These are phyloP conservation scores for Reticulitermes lucifugus DNA, from an alignment of 2,888 invertebrate genomes.

Conservation along the genomic window DNA sequence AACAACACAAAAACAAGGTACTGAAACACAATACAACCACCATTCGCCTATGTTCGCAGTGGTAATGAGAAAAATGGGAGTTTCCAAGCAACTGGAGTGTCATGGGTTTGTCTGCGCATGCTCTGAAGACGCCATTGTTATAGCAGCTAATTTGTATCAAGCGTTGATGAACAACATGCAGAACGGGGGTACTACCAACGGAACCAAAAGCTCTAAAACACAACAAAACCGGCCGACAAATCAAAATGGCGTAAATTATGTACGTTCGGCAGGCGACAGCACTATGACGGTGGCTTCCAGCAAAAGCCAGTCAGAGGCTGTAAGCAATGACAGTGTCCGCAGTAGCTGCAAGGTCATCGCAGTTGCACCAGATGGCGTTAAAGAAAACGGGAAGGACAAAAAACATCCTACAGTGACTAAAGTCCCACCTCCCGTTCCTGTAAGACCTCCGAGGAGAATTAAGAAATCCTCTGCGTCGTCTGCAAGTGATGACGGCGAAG, in stretches of 20 bases:
- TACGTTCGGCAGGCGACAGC: constrained; percentile 73
- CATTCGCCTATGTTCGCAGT: constrained; percentile 91
- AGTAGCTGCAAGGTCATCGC: not conserved
- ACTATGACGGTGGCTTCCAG: constrained; percentile 64
- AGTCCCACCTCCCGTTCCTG: constrained; percentile 64
- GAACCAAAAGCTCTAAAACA: constrained; percentile 4
- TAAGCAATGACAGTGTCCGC: constrained; percentile 24
- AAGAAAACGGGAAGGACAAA: not conserved
- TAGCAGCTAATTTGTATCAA: constrained; percentile 91
- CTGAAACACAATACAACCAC: constrained; percentile 56
- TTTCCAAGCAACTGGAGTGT: constrained; percentile 85
- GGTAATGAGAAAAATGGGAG: constrained; percentile 83
- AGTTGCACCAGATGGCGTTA: not conserved
- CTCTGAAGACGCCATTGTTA: constrained; percentile 91
- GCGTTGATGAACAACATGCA: constrained; percentile 86
- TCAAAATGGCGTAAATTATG: constrained; percentile 78
- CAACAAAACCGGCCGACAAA: constrained; percentile 41
- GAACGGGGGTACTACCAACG: not conserved
- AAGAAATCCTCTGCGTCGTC: constrained; percentile 76
- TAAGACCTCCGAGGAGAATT: constrained; percentile 80
- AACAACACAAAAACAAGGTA: constrained; percentile 67
- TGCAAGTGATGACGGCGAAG: constrained; percentile 64
- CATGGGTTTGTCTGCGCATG: constrained; percentile 92
- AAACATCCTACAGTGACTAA: constrained; percentile 28
- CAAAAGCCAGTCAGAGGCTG: constrained; percentile 27